A percentile compares a stretch with the other conserved stretches of the same genome.
Conservation (phyloP, 92 coral and sea anemone genomes). For the Paramuricea clavata region DNA sequence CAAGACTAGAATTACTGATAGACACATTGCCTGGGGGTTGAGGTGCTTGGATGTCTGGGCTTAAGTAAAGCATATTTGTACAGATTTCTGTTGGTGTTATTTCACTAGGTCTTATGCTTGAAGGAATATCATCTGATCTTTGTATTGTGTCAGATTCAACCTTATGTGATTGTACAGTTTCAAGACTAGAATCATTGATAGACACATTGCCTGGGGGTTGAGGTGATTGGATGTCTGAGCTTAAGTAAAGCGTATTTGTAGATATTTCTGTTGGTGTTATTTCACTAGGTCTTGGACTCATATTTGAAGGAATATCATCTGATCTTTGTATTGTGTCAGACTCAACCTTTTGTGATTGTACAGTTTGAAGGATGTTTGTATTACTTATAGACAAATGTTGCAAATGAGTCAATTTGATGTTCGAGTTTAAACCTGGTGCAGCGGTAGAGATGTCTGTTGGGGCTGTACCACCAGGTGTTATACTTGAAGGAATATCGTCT, state of each 20-base stretch:
- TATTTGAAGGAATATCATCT: neutral
- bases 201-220: neutral
- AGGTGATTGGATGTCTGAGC: neutral
- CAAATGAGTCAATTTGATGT: neutral
- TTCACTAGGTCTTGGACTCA: neutral
- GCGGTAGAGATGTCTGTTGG: neutral
- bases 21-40: neutral
- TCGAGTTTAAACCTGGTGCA: neutral
- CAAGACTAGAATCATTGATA: neutral
- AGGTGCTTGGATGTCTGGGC: neutral
- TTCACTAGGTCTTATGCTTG: neutral
- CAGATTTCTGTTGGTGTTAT: neutral
- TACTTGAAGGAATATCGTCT: too few relatives aligned
- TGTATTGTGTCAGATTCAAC: too few relatives aligned
- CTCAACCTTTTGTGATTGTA: neutral
- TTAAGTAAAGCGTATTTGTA: neutral
- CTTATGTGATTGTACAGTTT: neutral
- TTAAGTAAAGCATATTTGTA: neutral
- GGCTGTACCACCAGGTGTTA: too few relatives aligned
- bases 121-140: neutral
- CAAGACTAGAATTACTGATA: neutral
- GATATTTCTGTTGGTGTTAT: neutral
- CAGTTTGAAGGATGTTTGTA: neutral
- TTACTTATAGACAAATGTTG: too few relatives aligned
- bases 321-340: too few relatives aligned